Percentiles rank a stretch among this genome's conserved stretches.
Evolutionary conservation across 2,797 vertebrate genomes (phyloP).

Genomic region (Paguma larvata): DNA sequence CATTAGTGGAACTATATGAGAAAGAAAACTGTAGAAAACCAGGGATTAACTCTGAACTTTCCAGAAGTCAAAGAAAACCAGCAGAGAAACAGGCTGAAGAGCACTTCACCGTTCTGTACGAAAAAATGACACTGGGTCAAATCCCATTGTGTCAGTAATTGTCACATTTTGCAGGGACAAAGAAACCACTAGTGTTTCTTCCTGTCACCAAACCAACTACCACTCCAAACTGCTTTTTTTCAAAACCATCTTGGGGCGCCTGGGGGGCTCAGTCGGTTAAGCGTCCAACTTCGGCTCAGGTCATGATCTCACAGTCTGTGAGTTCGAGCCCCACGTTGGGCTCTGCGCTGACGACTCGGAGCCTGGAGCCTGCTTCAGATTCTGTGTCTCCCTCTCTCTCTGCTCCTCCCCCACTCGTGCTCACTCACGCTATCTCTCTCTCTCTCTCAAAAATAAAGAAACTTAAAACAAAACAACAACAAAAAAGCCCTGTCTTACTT

Average conservation of each 20-base stretch:
- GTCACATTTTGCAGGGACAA: not conserved
- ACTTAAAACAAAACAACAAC: too few species aligned
- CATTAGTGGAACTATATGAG: not conserved
- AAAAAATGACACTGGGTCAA: not conserved
- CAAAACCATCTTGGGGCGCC: not conserved
- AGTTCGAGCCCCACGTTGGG: too few species aligned
- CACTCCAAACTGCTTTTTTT: not conserved
- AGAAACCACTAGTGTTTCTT: not conserved
- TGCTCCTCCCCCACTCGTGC: too few species aligned
- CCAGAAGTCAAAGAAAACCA: not conserved
- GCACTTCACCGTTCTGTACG: not conserved
- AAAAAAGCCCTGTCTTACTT: too few species aligned
- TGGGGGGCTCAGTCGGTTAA: too few species aligned
- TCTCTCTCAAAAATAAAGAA: too few species aligned
- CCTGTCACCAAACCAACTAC: not conserved
- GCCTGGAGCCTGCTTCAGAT: too few species aligned
- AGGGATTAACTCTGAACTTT: not conserved
- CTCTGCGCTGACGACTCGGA: too few species aligned
- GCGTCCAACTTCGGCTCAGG: too few species aligned
- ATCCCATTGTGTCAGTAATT: not conserved
- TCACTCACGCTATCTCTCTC: too few species aligned
- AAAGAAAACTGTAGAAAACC: not conserved
- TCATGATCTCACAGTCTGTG: too few species aligned
- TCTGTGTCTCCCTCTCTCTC: too few species aligned
- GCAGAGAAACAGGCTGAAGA: not conserved